Percentiles rank a stretch among this genome's conserved stretches.
Evolutionary conservation across 1,140 invertebrate species (phyloP).

Genomic region (Pseudomyrmex gracilis): DNA sequence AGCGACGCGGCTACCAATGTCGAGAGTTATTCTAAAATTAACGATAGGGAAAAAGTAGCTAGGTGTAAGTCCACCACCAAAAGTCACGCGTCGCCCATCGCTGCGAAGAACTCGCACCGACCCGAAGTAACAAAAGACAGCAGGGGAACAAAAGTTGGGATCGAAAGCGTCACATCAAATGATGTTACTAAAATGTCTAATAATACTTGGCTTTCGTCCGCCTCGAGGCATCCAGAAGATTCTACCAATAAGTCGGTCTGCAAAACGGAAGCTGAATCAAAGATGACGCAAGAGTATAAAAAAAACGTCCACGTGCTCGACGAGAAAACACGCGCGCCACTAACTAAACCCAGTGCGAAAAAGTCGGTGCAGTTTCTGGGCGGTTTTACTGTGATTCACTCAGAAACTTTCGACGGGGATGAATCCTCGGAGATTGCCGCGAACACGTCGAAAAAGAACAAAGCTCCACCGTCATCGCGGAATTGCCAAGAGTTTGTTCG

Average conservation of each 20-base stretch:
- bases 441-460: slow-evolving; percentile 39
- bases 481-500: not conserved
- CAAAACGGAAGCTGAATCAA: not conserved
- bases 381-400: slow-evolving; percentile 72
- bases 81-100: slow-evolving; percentile 29
- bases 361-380: slow-evolving; percentile 81
- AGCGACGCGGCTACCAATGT: slow-evolving; percentile 66
- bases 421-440: not conserved
- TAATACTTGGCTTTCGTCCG: slow-evolving; percentile 10
- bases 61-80: slow-evolving; percentile 3
- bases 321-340: not conserved
- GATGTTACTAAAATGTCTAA: not conserved
- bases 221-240: not conserved
- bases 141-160: not conserved
- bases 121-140: slow-evolving; percentile 33
- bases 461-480: slow-evolving; percentile 9
- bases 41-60: slow-evolving; percentile 65
- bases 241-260: not conserved
- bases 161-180: slow-evolving; percentile 9
- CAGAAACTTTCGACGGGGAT: slow-evolving; percentile 35
- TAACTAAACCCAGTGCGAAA: slow-evolving; percentile 57
- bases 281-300: not conserved
- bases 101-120: slow-evolving; percentile 25
- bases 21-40: slow-evolving; percentile 73
- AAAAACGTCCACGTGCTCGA: not conserved